Base-by-base conservation (phyloP, 2,797 vertebrate genomes). In the Percopsis omiscomaycus region DNA sequence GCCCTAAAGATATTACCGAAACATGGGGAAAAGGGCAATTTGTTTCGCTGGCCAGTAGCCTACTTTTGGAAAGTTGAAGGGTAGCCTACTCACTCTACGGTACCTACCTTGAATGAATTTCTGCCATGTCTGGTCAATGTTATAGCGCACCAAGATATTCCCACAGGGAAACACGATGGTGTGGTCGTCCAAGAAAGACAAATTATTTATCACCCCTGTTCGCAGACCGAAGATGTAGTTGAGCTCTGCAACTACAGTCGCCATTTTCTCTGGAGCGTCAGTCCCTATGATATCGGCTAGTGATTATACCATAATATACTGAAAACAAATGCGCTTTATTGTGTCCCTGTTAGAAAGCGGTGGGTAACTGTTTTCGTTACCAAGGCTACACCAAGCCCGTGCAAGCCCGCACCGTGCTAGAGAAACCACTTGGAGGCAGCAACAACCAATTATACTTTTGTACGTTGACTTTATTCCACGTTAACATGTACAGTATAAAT, bases 141-240 rank as follows among this genome's bases (percentile, higher is more conserved):
- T 95, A 72, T 94, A 94, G 56, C 91, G 92, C 55, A 97, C 90
- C 60, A 93, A 96, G 89, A 90, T 91, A 83, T 95, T 94, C 29
- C 96, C 97, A 49, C 90, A 87, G 14, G 96, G 94, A 66, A 93
- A 95, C 8, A 96, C 88, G 22, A 98, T 79, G 0, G 93, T 95
- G 46, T 94, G 91, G 11, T 98, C 96, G 59, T 97, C 95, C 37
- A 91, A 68, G 87, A 94, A 98, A 67, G 90, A 91, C 65, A 98
- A 29, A 14, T 95, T 95, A 76, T 95, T 95, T 0, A 63, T 77
- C 4, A 97, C 96, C 28, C 84, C 81, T 15, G 89, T 58, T 30
- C 93, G 90, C n/a, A 96, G 73, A 2, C 97, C 96, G 65, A 96
- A 96, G 44, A 91, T 85, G 66, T 92, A 93, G 59, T 92, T 91